Base-by-base conservation (phyloP, 2,888 invertebrate genomes). In the Bunonema sp. region DNA sequence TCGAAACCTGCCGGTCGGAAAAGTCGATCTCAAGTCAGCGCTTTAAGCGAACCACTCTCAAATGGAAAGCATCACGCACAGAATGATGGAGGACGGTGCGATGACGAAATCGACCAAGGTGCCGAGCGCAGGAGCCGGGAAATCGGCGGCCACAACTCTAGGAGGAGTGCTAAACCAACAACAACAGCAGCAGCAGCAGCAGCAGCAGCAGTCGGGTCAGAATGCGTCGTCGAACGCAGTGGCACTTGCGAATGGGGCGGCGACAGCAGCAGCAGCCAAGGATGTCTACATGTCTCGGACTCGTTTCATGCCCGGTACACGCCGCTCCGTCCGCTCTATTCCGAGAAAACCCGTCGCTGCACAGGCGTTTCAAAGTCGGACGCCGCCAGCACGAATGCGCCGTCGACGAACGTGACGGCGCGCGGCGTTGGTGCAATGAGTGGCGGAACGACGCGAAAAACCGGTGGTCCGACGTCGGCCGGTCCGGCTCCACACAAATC, bases 241-340 rank as follows among this genome's bases (percentile, higher is more conserved):
- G n/a, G n/a, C n/a, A n/a, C n/a, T n/a, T n/a, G n/a, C 40, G 1
- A 45, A 45, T 18, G 50, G 47, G 8, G 31, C 42, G 8, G 40
- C 23, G 21, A 58, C 60, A 34, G 48, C 46, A 35, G 29, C 39
- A 21, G 23, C 76, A 42, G 80, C 79, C 2, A 82, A 82, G 55
- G 80, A 81, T 58, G 80, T 81, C 49, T 84, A 84, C 71, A 71
- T 84, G 49, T 78, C 79, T 51, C 79, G 82, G 49, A 79, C 82
- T 52, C 77, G 84, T 61, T 84, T 83, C 70, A 78, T 82, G 53
- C 80, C 82, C 46, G 83, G 82, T 59, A 43, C n/a, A n/a, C n/a
- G n/a, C n/a, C n/a, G n/a, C n/a, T n/a, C n/a, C n/a, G n/a, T n/a
- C n/a, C n/a, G n/a, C n/a, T n/a, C n/a, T n/a, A n/a, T n/a, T n/a